Evolutionary conservation across 1,140 invertebrate genomes (phyloP), one percentile per base, ranked within the genome.

Genomic region (Acromyrmex charruanus): DNA sequence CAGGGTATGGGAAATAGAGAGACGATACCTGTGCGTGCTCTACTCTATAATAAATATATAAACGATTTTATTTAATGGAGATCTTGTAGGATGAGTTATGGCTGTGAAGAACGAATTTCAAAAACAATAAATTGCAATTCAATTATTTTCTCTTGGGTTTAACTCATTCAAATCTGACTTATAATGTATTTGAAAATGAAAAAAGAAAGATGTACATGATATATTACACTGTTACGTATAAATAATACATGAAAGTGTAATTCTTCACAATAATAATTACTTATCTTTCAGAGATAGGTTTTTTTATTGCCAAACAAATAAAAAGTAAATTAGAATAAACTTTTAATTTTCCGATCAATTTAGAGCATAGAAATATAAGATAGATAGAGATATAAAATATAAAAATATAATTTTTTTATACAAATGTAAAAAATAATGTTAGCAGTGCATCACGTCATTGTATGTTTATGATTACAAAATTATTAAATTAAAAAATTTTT

Each of bases 21-120:
- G 44, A 79, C 25, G 75, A n/a, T 79, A 49, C 61, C 12, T 16
- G 53, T 82, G 61, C 51, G 51, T 77, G 81, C 77, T 65, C 66
- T 5, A 21, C 31, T 16, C 12, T 85, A 77, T 86, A 87, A 89
- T 89, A 87, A 82, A 90, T 77, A 80, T 87, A 89, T 79, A 82
- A 86, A 81, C 51, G 69, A 89, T 90, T 31, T 31, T 80, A 74
- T 90, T 90, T 89, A 89, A 90, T 77, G 84, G 31, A 77, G 77
- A 89, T 66, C 77, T 79, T 9, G 49, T 71, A 21, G 31, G 28
- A 31, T 31, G 3, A 21, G 39, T 87, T 80, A 66, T n/a, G 16
- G 14, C 2, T 21, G 31, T 21, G 39, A 85, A 35, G 14, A 65
- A 63, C n/a, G 16, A 58, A 21, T 16, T 31, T 28, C 18, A 80